A percentile compares a stretch with the other conserved stretches of the same genome.
These are phyloP conservation scores for Apantesis nais DNA, from an alignment of 2,888 invertebrate genomes.

Conservation along the genomic window DNA sequence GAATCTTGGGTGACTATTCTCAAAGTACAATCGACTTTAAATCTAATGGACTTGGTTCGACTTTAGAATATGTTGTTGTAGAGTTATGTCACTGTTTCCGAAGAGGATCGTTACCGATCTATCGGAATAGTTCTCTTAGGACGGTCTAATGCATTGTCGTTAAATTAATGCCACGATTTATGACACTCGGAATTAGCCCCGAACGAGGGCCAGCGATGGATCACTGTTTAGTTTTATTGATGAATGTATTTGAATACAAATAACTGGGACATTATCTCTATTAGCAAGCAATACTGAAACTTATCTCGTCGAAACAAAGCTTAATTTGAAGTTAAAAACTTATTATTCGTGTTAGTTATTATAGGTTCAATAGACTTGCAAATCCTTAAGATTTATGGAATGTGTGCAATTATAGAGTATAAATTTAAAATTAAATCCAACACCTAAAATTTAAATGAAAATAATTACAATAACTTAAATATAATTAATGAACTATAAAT, in stretches of 20 bases:
- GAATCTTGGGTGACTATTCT: constrained; percentile 29
- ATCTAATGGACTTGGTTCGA: constrained; percentile 26
- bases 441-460: no score
- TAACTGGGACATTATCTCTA: constrained; percentile 44
- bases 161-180: constrained; percentile 84
- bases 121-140: constrained; percentile 87
- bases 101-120: constrained; percentile 81
- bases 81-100: constrained; percentile 48
- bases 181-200: constrained; percentile 78
- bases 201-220: constrained; percentile 59
- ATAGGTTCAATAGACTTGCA: constrained; percentile 32
- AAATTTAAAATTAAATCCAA: not conserved
- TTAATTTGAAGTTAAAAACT: not conserved
- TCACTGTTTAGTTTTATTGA: constrained; percentile 66
- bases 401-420: not conserved
- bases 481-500: no score
- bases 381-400: constrained; percentile 27
- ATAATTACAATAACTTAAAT: no score
- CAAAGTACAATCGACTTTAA: constrained; percentile 44
- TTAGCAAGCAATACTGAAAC: constrained; percentile 37
- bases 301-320: constrained; percentile 18
- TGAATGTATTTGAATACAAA: constrained; percentile 62
- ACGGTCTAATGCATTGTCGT: constrained; percentile 82
- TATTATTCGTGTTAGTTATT: constrained; percentile 20
- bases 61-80: constrained; percentile 37